phyloP scores from a whole-genome alignment of 2,113 vertebrate species.

The Seriola aureovittata region DNA sequence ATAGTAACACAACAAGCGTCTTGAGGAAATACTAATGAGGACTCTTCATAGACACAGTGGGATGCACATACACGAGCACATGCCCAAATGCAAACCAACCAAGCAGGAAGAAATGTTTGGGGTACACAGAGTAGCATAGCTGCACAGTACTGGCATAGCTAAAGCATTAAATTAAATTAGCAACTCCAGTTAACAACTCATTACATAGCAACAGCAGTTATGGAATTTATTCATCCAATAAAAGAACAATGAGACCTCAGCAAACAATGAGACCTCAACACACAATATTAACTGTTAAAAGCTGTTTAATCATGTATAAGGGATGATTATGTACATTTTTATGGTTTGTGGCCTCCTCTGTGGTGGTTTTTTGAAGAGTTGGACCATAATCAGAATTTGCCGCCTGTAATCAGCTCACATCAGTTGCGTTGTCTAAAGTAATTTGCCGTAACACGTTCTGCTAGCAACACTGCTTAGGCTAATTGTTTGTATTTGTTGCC shows the following conservation, averaged over 20 bases:
- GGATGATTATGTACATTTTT: constrained; percentile 30
- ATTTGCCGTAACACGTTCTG: constrained; percentile 54
- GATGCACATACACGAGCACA: constrained; percentile 10
- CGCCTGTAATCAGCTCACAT: constrained; percentile 51
- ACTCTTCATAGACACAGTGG: constrained; percentile 49
- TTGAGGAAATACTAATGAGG: constrained; percentile 66
- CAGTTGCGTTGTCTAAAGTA: constrained; percentile 50
- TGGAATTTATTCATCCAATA: constrained; percentile 44
- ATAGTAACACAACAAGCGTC: constrained; percentile 63
- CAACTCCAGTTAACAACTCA: constrained; percentile 53
- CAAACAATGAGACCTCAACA: constrained; percentile 46
- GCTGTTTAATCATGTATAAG: constrained; percentile 37
- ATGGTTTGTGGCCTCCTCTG: constrained; percentile 17
- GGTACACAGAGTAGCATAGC: constrained; percentile 18
- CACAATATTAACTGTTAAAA: constrained; percentile 50
- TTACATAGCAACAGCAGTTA: constrained; percentile 52
- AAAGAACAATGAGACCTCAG: constrained; percentile 51
- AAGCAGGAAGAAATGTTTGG: constrained; percentile 30
- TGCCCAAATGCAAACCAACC: constrained; percentile 26
- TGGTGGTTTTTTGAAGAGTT: constrained; percentile 23
- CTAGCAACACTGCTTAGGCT: constrained; percentile 34
- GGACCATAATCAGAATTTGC: constrained; percentile 43
- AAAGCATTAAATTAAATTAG: constrained; percentile 64
- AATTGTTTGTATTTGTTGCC: constrained; percentile 66
- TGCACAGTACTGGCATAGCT: constrained; percentile 29